Evolutionary conservation across 1,140 invertebrate genomes (phyloP).

Genomic region (Caenorhabditis remanei): DNA sequence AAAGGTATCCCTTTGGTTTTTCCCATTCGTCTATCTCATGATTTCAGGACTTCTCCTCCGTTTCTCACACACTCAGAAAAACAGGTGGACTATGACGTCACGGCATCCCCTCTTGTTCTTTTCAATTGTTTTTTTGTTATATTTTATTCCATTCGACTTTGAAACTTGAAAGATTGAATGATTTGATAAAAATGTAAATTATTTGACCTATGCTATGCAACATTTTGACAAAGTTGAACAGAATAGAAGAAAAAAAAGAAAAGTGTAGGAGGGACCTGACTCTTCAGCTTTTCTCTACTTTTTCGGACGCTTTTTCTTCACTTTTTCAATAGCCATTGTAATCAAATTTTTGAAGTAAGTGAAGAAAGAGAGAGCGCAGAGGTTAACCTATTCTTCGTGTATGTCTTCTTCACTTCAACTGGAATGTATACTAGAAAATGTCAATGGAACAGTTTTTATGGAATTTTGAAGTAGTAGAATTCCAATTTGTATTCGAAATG

Average conservation of each 20-base stretch:
- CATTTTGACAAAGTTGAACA: neutral
- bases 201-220: neutral
- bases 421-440: slow-evolving; percentile 10
- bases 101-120: neutral
- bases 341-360: slow-evolving; percentile 52
- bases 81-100: slow-evolving; percentile 53
- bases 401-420: neutral
- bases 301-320: slow-evolving; percentile 31
- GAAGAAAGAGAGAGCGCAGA: slow-evolving; percentile 49
- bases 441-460: neutral
- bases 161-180: slow-evolving; percentile 9
- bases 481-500: too few species aligned
- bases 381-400: slow-evolving; percentile 31
- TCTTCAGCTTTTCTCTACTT: slow-evolving; percentile 32
- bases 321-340: slow-evolving; percentile 53
- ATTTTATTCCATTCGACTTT: neutral
- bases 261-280: slow-evolving; percentile 23
- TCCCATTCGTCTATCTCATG: slow-evolving; percentile 49
- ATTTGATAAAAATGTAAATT: neutral
- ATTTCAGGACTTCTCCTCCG: neutral
- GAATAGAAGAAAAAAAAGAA: neutral
- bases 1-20: slow-evolving; percentile 26
- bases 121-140: neutral
- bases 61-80: slow-evolving; percentile 22
- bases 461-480: too few species aligned